Percentiles rank a stretch among this genome's conserved stretches.
These are phyloP conservation scores for Hypena proboscidalis DNA, from an alignment of 2,888 invertebrate genomes.

Conservation along the genomic window DNA sequence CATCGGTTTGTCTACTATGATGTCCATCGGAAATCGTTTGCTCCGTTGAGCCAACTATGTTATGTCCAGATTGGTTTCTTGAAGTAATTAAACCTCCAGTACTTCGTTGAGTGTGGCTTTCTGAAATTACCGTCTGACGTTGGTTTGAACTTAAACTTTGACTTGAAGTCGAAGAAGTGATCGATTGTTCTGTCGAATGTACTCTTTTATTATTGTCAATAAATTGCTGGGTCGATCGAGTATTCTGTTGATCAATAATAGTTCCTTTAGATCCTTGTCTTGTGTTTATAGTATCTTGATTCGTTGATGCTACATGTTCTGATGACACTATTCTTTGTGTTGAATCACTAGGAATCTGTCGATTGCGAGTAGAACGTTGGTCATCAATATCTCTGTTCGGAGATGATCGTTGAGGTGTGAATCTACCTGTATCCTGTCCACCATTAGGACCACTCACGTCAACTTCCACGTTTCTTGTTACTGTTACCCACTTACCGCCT, in stretches of 20 bases:
- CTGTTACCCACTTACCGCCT: conserved; percentile 79
- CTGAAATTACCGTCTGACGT: conserved; percentile 32
- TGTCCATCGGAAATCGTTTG: conserved; percentile 46
- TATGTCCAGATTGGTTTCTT: conserved; percentile 48
- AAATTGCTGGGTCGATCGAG: conserved; percentile 53
- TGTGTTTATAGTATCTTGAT: conserved; percentile 41
- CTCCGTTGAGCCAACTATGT: conserved; percentile 51
- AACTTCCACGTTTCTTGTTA: conserved; percentile 88
- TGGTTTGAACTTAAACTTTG: conserved; percentile 46
- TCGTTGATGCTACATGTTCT: conserved; percentile 51
- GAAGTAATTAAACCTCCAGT: conserved; percentile 40
- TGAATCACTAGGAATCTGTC: conserved; percentile 43
- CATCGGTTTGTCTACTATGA: conserved; percentile 39
- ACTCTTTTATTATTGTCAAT: conserved; percentile 42
- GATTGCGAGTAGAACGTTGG: conserved; percentile 35
- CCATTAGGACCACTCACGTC: conserved; percentile 80
- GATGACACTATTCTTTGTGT: conserved; percentile 53
- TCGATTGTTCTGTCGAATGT: conserved; percentile 47
- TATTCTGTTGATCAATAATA: conserved; percentile 49
- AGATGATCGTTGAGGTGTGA: conserved; percentile 25
- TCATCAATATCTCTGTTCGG: conserved; percentile 42
- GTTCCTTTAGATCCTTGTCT: conserved; percentile 50
- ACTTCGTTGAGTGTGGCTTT: conserved; percentile 46
- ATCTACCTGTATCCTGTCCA: conserved; percentile 45
- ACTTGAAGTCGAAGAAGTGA: conserved; percentile 43